These are phyloP conservation scores for Channallabes apus DNA, from an alignment of 2,797 vertebrate species.

Conservation along the genomic window DNA sequence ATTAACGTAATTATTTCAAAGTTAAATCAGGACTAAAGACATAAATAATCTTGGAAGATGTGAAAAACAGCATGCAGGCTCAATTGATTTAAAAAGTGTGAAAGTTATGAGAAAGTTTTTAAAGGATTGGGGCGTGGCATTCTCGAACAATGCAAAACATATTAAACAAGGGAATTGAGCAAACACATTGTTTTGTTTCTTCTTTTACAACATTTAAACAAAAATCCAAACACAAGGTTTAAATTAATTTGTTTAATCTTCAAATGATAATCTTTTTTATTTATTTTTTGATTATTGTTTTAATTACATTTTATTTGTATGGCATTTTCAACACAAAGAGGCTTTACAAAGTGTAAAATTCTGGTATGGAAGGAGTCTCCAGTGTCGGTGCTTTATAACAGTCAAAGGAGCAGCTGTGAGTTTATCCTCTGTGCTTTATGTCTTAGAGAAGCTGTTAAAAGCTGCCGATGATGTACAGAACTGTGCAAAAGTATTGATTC, in stretches of 20 bases:
- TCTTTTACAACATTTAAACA: neutral
- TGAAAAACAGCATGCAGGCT: neutral
- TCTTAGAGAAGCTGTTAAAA: neutral
- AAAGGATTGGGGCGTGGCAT: neutral
- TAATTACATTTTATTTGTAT: too few relatives aligned
- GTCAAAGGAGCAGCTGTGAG: neutral
- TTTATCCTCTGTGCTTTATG: neutral
- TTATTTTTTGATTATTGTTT: too few relatives aligned
- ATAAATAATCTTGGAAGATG: neutral
- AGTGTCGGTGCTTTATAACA: neutral
- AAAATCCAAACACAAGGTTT: neutral
- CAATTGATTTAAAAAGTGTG: neutral
- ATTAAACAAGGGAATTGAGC: neutral
- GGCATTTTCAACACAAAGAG: too few relatives aligned
- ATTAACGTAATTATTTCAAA: neutral
- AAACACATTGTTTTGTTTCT: neutral
- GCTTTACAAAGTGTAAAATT: too few relatives aligned
- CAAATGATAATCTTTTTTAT: too few relatives aligned
- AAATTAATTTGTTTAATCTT: too few relatives aligned
- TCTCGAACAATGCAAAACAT: too few relatives aligned
- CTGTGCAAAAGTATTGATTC: too few relatives aligned
- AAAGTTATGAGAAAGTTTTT: neutral
- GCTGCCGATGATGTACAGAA: too few relatives aligned
- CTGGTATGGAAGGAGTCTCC: neutral
- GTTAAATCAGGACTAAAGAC: neutral